phyloP scores from a whole-genome alignment of 1,140 invertebrate genomes.

The Drosophila asahinai region DNA sequence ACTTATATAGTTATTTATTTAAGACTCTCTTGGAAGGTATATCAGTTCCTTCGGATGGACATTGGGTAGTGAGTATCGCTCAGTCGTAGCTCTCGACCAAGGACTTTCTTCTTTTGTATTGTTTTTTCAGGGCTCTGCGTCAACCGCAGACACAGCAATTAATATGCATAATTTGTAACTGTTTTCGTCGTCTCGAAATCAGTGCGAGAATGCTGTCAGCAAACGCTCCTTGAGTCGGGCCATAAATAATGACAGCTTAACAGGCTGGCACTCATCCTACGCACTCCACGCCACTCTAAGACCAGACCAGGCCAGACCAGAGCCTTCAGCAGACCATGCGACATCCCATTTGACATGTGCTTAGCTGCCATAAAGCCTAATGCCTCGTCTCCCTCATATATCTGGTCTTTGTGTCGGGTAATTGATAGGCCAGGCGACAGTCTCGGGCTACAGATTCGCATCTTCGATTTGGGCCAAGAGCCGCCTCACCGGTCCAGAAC shows the following conservation, averaged over 20 bases:
- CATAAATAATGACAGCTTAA: slow-evolving; percentile 72
- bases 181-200: slow-evolving; percentile 58
- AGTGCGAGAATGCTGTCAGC: slow-evolving; percentile 67
- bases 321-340: slow-evolving; percentile 22
- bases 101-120: background rate
- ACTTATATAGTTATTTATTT: background rate
- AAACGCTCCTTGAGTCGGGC: slow-evolving; percentile 49
- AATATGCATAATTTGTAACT: slow-evolving; percentile 78
- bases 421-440: slow-evolving; percentile 61
- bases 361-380: slow-evolving; percentile 57
- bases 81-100: background rate
- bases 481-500: slow-evolving; percentile 6
- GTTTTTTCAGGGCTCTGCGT: slow-evolving; percentile 6
- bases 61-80: background rate
- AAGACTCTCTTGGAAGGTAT: background rate
- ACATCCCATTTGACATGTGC: slow-evolving; percentile 69
- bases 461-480: slow-evolving; percentile 52
- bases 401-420: slow-evolving; percentile 50
- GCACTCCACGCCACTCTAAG: background rate
- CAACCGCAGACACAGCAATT: slow-evolving; percentile 61
- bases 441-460: slow-evolving; percentile 35
- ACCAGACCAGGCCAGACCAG: slow-evolving; percentile 7
- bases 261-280: slow-evolving; percentile 45
- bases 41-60: background rate
- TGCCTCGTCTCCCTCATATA: slow-evolving; percentile 13